phyloP scores from a whole-genome alignment of 2,113 vertebrate species.

The Chloropsis cyanopogon region DNA sequence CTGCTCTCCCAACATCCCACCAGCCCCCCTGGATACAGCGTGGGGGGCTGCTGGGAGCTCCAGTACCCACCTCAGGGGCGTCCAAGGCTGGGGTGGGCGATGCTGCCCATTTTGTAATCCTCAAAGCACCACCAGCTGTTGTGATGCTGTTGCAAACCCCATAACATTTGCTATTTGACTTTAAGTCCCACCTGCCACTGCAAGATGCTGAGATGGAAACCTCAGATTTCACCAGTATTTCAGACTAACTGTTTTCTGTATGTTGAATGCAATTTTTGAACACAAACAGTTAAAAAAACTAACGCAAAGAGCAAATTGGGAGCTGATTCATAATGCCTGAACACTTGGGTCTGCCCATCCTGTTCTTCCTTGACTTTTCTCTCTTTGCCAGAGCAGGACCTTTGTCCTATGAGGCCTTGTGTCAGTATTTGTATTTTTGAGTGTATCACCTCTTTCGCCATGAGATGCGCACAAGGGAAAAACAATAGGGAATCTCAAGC shows the following conservation, averaged over 20 bases:
- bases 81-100: neutral
- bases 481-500: neutral
- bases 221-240: neutral
- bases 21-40: accelerated
- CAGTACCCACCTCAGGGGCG: neutral
- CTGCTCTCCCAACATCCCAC: neutral
- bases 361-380: neutral
- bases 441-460: neutral
- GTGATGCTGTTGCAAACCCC: neutral
- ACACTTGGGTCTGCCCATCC: neutral
- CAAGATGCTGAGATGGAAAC: neutral
- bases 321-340: neutral
- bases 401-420: neutral
- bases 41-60: neutral
- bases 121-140: neutral
- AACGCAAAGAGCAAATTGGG: neutral
- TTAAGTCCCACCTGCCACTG: neutral
- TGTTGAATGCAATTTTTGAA: neutral
- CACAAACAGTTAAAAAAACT: neutral
- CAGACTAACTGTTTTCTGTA: neutral
- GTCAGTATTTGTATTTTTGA: neutral
- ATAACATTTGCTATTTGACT: neutral
- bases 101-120: neutral
- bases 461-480: neutral
- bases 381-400: neutral